Evolutionary conservation across 2,797 vertebrate genomes (phyloP), one percentile per base, ranked within the genome.

Genomic region (Todus mexicanus): DNA sequence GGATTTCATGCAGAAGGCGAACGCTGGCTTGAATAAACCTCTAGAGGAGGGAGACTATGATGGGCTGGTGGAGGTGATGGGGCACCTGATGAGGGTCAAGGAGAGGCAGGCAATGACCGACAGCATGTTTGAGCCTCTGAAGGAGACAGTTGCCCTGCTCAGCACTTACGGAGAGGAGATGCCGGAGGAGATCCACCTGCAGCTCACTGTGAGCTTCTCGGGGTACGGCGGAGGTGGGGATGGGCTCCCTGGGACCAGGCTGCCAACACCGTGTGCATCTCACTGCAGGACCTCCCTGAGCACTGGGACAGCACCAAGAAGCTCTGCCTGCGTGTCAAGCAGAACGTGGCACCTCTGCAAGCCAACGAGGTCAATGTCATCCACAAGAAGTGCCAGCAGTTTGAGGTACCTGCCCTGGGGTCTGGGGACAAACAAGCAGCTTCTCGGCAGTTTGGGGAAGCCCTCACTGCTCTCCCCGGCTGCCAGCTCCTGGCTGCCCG

Each of bases 221-320:
- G 63, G 59, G 22, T 3, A 11, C 0, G 0, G 18, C n/a, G 40
- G 38, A 11, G 10, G 4, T 0, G 2, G 53, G 31, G 9, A 5
- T 1, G 1, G 43, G 17, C 11, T 77, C 8, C 1, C 4, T 3
- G 31, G 35, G 53, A 23, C 27, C 70, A 12, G 45, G 42, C 40
- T n/a, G 48, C 70, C 6, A 2, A 50, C 5, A 0, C 0, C 4
- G 8, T 50, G 35, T 5, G 19, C 10, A 40, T 26, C 29, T 25
- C 15, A 0, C 57, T 9, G 10, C 66, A 98, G 98, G 97, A 98
- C 4, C 97, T 98, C 56, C 98, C 97, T 0, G 97, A 97, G 90
- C 95, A 66, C 15, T 98, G 98, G 98, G 92, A 96, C 0, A 85
- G 94, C 92, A 98, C 93, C 93, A 98, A 98, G 97, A 97, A 95